Base-by-base conservation (phyloP, 2,888 invertebrate species). In the Resseliella maxima region DNA sequence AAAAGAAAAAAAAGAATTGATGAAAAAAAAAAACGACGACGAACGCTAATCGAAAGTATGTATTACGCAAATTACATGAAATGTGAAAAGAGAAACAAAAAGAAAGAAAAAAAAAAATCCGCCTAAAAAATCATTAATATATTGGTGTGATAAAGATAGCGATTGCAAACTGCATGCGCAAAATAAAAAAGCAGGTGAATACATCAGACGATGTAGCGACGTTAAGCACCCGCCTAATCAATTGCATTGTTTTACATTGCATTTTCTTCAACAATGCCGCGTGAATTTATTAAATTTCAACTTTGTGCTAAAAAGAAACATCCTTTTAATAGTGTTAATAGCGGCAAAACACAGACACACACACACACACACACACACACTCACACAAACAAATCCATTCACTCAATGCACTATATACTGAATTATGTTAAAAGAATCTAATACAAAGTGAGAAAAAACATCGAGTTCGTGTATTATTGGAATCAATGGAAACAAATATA, bases 331-430 rank as follows among this genome's bases (percentile, higher is more conserved):
- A 24, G 12, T 18, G 50, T 18, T 24, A 15, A n/a, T 24, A 59
- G 6, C 41, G 41, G 41, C 41, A 41, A 5, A 50, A 18, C 8
- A 50, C 2, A 18, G 18, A 50, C n/a, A 50, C 8, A 50, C 46
- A 15, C 46, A 18, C 41, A 41, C 12, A 41, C 5, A 41, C 12
- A 8, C 12, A 8, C 5, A 41, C 41, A 8, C 41, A 41, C 24
- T 59, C 24, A 24, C 59, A 24, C 18, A 59, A n/a, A 59, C 59
- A 12, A 59, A 59, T 59, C 24, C 27, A 59, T 59, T 35, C 72
- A 72, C 31, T 72, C 10, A 59, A 59, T 59, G 59, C 59, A 59
- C 59, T 59, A 59, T 59, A 31, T 72, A 72, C 31, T 72, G 15
- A 72, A 72, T 31, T 31, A 72, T 31, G 31, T 72, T 72, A 35